A percentile compares a stretch with the other conserved stretches of the same genome.
These are phyloP conservation scores for Axea sp. DNA, from an alignment of 2,888 invertebrate species.

Conservation along the genomic window DNA sequence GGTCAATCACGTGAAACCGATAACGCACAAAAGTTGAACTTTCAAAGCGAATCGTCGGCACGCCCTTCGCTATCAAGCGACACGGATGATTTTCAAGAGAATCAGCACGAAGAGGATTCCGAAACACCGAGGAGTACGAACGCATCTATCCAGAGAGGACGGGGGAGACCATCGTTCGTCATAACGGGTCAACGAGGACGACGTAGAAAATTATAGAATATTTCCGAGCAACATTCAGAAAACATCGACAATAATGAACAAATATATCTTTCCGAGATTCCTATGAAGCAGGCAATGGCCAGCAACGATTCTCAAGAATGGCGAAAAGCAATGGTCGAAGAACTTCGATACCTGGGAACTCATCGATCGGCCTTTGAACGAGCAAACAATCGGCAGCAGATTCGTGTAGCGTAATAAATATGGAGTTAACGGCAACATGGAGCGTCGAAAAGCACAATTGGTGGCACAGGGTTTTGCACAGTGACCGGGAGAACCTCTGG, in stretches of 20 bases:
- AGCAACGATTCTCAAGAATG: conserved; percentile 8
- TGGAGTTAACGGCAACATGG: not conserved
- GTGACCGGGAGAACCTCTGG: not conserved
- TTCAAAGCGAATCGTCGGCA: no score
- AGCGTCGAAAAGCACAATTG: conserved; percentile 9
- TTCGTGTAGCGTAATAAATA: conserved; percentile 1
- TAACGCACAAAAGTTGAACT: no score
- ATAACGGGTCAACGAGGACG: no score
- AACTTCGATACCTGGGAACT: conserved; percentile 18
- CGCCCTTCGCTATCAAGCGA: no score
- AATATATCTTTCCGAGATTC: conserved; percentile 2
- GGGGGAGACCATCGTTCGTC: no score
- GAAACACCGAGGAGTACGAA: no score
- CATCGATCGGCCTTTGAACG: not conserved
- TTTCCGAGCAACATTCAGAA: no score
- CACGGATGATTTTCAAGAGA: no score
- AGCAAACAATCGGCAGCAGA: not conserved
- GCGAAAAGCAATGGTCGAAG: conserved; percentile 21
- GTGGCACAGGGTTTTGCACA: conserved; percentile 21
- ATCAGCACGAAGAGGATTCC: no score
- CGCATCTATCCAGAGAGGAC: no score
- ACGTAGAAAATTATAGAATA: not conserved
- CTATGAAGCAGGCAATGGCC: conserved; percentile 4
- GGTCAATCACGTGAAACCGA: no score
- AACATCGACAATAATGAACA: no score